These are phyloP conservation scores for Hapalemur alaotrensis DNA, from an alignment of 2,797 vertebrate species.

Conservation along the genomic window DNA sequence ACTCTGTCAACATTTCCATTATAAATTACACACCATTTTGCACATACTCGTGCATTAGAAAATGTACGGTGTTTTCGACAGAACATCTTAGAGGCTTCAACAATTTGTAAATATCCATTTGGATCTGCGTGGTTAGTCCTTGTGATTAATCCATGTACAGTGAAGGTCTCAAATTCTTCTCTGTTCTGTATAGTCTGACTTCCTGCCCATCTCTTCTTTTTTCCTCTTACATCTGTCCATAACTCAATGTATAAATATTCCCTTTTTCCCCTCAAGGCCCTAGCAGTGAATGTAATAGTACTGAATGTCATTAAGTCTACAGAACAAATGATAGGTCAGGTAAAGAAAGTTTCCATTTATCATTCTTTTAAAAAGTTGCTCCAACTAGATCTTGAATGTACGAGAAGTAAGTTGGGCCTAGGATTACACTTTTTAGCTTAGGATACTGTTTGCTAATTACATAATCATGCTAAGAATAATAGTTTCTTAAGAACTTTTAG, in stretches of 20 bases:
- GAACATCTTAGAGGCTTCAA: conserved; percentile 79
- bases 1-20: conserved; percentile 72
- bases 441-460: conserved; percentile 39
- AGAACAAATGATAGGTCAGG: conserved; percentile 59
- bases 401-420: background rate
- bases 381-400: conserved; percentile 26
- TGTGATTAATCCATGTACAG: conserved; percentile 54
- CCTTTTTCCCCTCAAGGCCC: conserved; percentile 36
- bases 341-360: conserved; percentile 57
- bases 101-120: conserved; percentile 79
- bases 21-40: conserved; percentile 81
- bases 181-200: conserved; percentile 52
- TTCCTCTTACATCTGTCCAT: conserved; percentile 21
- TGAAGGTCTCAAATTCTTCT: conserved; percentile 70
- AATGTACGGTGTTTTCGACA: conserved; percentile 73
- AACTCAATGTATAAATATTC: conserved; percentile 71
- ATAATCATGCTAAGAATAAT: conserved; percentile 1
- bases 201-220: conserved; percentile 45
- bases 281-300: conserved; percentile 40
- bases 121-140: conserved; percentile 77
- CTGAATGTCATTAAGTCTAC: conserved; percentile 49
- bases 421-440: background rate
- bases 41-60: conserved; percentile 75
- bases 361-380: conserved; percentile 42
- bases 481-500: conserved; percentile 20